Evolutionary conservation across 2,113 vertebrate species (phyloP), one percentile per base, ranked within the genome.

Genomic region (Urocynchramus pylzowi): DNA sequence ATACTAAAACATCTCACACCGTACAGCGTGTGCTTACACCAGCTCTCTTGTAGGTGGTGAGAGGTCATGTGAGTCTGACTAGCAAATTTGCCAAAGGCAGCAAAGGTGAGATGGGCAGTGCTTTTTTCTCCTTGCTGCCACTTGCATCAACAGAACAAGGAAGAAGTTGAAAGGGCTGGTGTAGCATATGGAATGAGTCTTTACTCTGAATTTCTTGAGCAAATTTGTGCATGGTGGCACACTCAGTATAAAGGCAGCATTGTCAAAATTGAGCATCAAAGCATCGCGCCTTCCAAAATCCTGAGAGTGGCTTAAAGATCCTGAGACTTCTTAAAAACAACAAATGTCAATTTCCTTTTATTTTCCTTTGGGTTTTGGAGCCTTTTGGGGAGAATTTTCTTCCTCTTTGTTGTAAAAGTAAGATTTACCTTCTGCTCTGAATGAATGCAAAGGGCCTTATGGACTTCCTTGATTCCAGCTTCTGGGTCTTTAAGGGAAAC

Each of bases 401-500:
- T 94, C 84, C 79, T 94, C 90, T 90, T 81, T 94, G 67, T 94
- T 95, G 63, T 71, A 90, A 78, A 92, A 94, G 42, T 67, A 70
- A 88, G 64, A 47, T 94, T 96, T 95, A 75, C 64, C 37, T 87
- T 96, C 82, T 92, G 41, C 88, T 92, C 80, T 52, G 64, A 94
- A 95, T 92, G 76, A 93, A 88, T 78, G 83, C 23, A 37, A 53
- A 92, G 35, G 31, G 64, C 56, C 85, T 84, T 83, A 28, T 30
- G 44, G 83, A 45, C 3, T 96, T 90, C 80, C 95, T 84, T 86
- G 76, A 70, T 96, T 96, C 73, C 69, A 95, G 79, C 76, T 92
- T 80, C 88, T 92, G 79, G 69, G 90, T 91, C 85, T 92, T 96
- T 81, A 96, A 88, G 76, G 93, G 92, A 96, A 96, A 96, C 92